Evolutionary conservation across 2,888 invertebrate species (phyloP), one percentile per base, ranked within the genome.

Genomic region (Mythimna ferrago): DNA sequence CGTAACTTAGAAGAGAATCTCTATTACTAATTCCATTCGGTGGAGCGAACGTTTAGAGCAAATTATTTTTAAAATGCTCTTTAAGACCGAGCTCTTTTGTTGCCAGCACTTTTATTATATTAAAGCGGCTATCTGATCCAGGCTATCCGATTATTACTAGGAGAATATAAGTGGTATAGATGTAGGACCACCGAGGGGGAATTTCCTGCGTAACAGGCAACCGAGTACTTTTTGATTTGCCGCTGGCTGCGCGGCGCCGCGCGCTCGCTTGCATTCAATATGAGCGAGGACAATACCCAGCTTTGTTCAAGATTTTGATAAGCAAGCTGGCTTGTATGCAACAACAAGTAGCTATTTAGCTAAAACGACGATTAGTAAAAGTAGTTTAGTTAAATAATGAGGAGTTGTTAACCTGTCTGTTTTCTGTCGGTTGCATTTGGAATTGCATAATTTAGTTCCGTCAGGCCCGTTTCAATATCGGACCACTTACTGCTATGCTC

Each of bases 211-310:
- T 89, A 87, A 85, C 86, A 63, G 73, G 73, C 54, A 54, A 26
- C 38, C 21, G 83, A 82, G 84, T 83, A 86, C 87, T 92, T 91
- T 93, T 93, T 94, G 93, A 94, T 93, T 91, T 87, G 92, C 92
- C 92, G 92, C 90, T 88, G 87, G 87, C 84, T 86, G 87, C 83
- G 75, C 80, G 86, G 85, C 87, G 86, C 86, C 86, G 88, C 85
- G 88, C 89, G 92, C 93, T 90, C 83, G 85, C 89, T 84, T 93
- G 94, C 94, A 94, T 95, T 93, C 92, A 89, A 91, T 94, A 94
- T 93, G 91, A 94, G 90, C 84, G 80, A 84, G 87, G 88, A 90
- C 91, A 92, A 93, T 89, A 84, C 81, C 79, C 80, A 65, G 89
- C 88, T 91, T 93, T 93, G 92, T 93, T 89, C 66, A 67, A 86